Evolutionary conservation across 2,113 vertebrate species (phyloP).

Genomic region (Ancistrus triradiatus): DNA sequence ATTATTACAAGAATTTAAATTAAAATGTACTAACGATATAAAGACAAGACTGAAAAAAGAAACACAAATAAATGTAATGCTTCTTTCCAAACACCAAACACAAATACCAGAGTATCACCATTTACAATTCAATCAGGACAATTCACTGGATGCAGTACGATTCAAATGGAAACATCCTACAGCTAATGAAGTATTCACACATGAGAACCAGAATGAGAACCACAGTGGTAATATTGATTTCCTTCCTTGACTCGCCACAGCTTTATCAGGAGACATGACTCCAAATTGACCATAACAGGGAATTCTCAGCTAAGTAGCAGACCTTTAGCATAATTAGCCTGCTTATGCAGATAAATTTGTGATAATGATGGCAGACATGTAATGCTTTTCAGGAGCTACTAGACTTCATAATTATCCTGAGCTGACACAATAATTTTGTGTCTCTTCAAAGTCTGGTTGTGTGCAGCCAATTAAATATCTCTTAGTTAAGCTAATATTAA

Average conservation of each 20-base stretch:
- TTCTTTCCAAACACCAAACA: too few relatives aligned
- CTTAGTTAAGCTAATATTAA: constrained; percentile 16
- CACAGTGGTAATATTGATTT: background rate
- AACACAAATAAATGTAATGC: constrained; percentile 1
- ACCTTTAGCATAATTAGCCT: constrained; percentile 14
- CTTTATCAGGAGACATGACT: background rate
- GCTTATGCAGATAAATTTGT: constrained; percentile 5
- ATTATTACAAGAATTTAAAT: too few relatives aligned
- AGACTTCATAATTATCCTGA: constrained; percentile 23
- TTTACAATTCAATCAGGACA: constrained; percentile 4
- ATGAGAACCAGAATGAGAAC: constrained; percentile 18
- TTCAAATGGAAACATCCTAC: constrained; percentile 18
- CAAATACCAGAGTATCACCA: too few relatives aligned
- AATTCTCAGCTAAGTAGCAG: constrained; percentile 21
- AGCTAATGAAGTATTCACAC: constrained; percentile 10
- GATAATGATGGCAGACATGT: constrained; percentile 22
- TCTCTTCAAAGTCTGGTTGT: constrained; percentile 22
- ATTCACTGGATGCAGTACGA: background rate
- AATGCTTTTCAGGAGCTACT: constrained; percentile 14
- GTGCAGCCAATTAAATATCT: constrained; percentile 10
- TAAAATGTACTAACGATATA: constrained; percentile 21
- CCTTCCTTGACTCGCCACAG: background rate
- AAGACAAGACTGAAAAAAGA: constrained; percentile 32
- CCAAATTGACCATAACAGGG: constrained; percentile 14
- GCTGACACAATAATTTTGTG: constrained; percentile 4